Conservation (phyloP, 1,140 invertebrate genomes). For the Bemisia tabaci region DNA sequence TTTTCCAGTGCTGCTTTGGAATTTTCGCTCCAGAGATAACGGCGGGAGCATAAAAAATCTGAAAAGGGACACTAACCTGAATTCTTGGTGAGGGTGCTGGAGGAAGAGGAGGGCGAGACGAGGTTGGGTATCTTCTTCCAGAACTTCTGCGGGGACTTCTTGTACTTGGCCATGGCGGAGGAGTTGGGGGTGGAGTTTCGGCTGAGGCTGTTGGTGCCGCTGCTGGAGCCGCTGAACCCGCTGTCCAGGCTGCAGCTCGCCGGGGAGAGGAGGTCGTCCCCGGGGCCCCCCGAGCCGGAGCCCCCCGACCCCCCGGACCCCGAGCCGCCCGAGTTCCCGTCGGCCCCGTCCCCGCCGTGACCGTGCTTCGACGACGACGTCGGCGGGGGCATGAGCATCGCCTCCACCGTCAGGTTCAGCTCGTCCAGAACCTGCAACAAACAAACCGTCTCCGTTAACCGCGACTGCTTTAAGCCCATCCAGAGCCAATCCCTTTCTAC, state of each 20-base stretch:
- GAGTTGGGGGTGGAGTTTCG: slow-evolving; percentile 5
- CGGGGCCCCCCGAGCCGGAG: slow-evolving; percentile 34
- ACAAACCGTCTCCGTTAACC: too few species aligned
- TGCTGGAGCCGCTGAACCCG: slow-evolving; percentile 64
- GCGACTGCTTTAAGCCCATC: too few species aligned
- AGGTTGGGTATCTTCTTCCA: slow-evolving; percentile 63
- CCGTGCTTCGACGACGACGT: slow-evolving; percentile 3
- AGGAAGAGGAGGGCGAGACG: slow-evolving; percentile 45
- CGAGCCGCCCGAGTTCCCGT: slow-evolving; percentile 11
- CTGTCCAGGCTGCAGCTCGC: slow-evolving; percentile 58
- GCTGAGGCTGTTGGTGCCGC: slow-evolving; percentile 47
- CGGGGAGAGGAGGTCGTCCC: slow-evolving; percentile 54
- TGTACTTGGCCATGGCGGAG: slow-evolving; percentile 18
- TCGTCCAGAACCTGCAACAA: slow-evolving; percentile 55
- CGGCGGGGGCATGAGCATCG: slow-evolving; percentile 60
- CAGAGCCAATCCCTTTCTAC: too few species aligned
- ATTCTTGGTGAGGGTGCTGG: neutral
- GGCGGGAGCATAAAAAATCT: neutral
- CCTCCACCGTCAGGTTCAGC: slow-evolving; percentile 71
- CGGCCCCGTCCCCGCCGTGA: neutral
- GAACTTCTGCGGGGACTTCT: slow-evolving; percentile 20
- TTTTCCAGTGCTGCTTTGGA: too few species aligned
- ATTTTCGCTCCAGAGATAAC: too few species aligned
- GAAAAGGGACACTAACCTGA: neutral
- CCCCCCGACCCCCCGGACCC: slow-evolving; percentile 9